phyloP scores from a whole-genome alignment of 2,113 vertebrate genomes.

The Choloepus hoffmanni region DNA sequence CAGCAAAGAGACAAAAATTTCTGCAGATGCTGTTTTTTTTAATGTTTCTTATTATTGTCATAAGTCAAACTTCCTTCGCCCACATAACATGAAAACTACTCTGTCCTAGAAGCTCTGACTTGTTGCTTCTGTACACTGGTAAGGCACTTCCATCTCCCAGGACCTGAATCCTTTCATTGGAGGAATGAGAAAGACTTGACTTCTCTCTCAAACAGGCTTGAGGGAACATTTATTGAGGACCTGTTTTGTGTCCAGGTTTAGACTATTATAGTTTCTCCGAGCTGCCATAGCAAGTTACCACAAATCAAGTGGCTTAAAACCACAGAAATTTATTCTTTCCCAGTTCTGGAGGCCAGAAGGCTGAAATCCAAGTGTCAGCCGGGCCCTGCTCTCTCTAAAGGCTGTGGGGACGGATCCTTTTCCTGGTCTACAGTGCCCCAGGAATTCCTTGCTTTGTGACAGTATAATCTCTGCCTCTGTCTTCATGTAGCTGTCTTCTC shows the following conservation, averaged over 20 bases:
- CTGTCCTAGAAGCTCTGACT: not conserved
- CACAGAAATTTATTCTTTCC: not conserved
- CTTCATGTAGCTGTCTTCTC: not conserved
- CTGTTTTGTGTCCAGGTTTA: no score
- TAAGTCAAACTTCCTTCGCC: not conserved
- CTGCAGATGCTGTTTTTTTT: constrained; percentile 14
- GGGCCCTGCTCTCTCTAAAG: not conserved
- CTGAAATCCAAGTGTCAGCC: not conserved
- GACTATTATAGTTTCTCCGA: not conserved
- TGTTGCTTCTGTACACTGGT: not conserved
- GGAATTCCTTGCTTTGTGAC: not conserved
- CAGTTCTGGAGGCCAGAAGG: not conserved
- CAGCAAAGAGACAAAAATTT: constrained; percentile 58
- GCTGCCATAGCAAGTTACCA: not conserved
- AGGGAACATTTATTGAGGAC: no score
- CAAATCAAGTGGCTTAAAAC: not conserved
- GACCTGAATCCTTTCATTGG: not conserved
- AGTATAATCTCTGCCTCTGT: not conserved
- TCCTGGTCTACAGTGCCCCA: not conserved
- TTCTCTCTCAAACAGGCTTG: not conserved
- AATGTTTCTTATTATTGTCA: not conserved
- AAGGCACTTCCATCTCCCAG: not conserved
- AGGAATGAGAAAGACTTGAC: not conserved
- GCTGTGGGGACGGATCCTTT: not conserved
- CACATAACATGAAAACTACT: not conserved